A percentile compares a stretch with the other conserved stretches of the same genome.
Evolutionary conservation across 2,888 invertebrate species (phyloP).

Genomic region (Scaptomyza flava): DNA sequence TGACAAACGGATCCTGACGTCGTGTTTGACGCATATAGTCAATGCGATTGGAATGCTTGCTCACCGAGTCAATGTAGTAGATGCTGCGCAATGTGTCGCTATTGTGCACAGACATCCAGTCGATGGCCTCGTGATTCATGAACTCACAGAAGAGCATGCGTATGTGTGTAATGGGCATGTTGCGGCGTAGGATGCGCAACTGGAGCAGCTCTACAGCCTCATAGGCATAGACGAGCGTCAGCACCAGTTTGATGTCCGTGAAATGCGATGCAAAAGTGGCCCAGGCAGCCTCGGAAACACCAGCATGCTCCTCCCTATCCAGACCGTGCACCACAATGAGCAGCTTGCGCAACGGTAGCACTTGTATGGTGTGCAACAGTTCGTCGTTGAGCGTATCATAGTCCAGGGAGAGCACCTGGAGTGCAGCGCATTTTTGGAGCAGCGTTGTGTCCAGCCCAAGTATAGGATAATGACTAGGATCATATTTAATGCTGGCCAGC

Average conservation of each 20-base stretch:
- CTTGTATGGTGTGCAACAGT: conserved; percentile 81
- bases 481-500: conserved; percentile 90
- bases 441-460: conserved; percentile 85
- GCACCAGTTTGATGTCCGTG: conserved; percentile 80
- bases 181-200: conserved; percentile 87
- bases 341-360: conserved; percentile 86
- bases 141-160: conserved; percentile 90
- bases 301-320: conserved; percentile 87
- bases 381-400: conserved; percentile 83
- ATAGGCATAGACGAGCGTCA: conserved; percentile 87
- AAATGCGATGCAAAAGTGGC: conserved; percentile 85
- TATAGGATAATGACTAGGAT: conserved; percentile 88
- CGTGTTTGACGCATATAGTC: conserved; percentile 33
- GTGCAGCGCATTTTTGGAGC: conserved; percentile 86
- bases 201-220: conserved; percentile 88
- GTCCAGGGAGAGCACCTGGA: conserved; percentile 85
- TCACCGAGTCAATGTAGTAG: conserved; percentile 83
- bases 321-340: conserved; percentile 90
- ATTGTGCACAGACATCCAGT: conserved; percentile 82
- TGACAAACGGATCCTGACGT: conserved; percentile 86
- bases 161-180: conserved; percentile 90
- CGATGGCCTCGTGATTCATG: conserved; percentile 83
- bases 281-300: conserved; percentile 89
- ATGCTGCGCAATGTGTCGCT: conserved; percentile 83
- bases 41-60: conserved; percentile 75